phyloP scores from a whole-genome alignment of 1,140 invertebrate species.

The Eulimnadia texana region DNA sequence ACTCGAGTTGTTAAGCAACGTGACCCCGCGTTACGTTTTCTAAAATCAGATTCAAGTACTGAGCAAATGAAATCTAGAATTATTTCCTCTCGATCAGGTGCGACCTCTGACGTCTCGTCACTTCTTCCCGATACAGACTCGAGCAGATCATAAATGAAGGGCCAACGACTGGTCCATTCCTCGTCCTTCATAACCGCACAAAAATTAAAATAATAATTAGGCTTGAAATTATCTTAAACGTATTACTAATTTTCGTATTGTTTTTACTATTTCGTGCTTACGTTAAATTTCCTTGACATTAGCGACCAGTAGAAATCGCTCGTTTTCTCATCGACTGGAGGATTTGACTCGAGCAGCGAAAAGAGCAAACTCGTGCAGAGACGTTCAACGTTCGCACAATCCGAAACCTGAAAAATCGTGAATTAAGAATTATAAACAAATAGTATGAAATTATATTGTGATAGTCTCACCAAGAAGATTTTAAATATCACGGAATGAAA shows the following conservation, averaged over 20 bases:
- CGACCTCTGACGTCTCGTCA: too few relatives aligned
- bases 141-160: too few relatives aligned
- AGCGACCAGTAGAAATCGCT: background rate
- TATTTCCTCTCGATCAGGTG: background rate
- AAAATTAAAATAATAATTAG: background rate
- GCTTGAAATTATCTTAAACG: background rate
- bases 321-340: background rate
- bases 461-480: background rate
- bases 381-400: background rate
- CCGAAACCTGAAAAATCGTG: background rate
- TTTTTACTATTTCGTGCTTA: background rate
- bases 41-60: background rate
- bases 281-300: background rate
- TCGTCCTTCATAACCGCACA: too few relatives aligned
- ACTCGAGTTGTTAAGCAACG: background rate
- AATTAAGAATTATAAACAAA: background rate
- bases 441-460: too few relatives aligned
- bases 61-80: background rate
- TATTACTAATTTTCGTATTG: background rate
- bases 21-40: background rate
- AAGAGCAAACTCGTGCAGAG: background rate
- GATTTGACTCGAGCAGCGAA: background rate
- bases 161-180: too few relatives aligned
- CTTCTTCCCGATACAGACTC: too few relatives aligned
- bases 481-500: background rate